Evolutionary conservation across 2,797 vertebrate genomes (phyloP), one percentile per base, ranked within the genome.

Genomic region (Pseudochirops corinnae): DNA sequence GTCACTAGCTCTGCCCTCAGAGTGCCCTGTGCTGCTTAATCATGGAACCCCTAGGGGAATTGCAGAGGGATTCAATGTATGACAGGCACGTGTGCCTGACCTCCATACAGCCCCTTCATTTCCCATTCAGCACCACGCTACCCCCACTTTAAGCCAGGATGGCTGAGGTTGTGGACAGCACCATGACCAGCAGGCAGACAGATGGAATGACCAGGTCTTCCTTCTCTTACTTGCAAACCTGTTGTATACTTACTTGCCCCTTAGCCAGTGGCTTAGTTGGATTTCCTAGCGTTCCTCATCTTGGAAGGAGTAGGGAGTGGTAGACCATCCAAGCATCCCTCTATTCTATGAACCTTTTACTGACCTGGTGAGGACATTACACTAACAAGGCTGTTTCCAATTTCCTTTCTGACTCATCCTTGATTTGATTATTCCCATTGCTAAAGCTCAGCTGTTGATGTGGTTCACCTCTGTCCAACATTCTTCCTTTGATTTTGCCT

Each of bases 271-370:
- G 95, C 96, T 93, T 97, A 60, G 93, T 62, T 95, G 92, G 93
- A 96, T 97, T 92, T 96, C 92, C 56, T 97, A 6, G 96, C 90
- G 56, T 53, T 93, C 58, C 29, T 60, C 21, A 98, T 98, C 93
- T 94, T 96, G 28, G 53, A 46, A 46, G 46, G 46, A 46, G 46
- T 46, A 46, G 46, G 46, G 46, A 46, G 46, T 46, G 46, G 46
- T 46, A 2, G 46, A 93, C 96, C 96, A 96, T 55, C 95, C 97
- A 95, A 97, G 93, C 90, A 92, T 97, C 95, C 97, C 97, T 98
- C 94, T 94, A 91, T 97, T 98, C 98, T 92, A 96, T 97, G 90
- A 98, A 93, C 94, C 1, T 97, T 60, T 97, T 98, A 28, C 13
- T 93, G 96, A 95, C 5, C 58, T 87, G 93, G 58, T 97, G 62